phyloP scores from a whole-genome alignment of 2,113 vertebrate genomes.

The Danio rerio region GRCz12tu NC_133188.1:34796501-34797000 shows the following conservation, averaged over 20 bases:
- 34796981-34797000: background rate
- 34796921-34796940: constrained; percentile 50
- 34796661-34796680: background rate
- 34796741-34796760: constrained; percentile 38
- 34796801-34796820: constrained; percentile 9
- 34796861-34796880: background rate
- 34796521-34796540: too few species aligned
- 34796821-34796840: background rate
- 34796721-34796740: background rate
- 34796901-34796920: constrained; percentile 32
- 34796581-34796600: too few species aligned
- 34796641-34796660: background rate
- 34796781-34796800: constrained; percentile 47
- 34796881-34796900: background rate
- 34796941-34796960: background rate
- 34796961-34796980: background rate
- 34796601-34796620: too few species aligned
- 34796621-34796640: background rate
- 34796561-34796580: too few species aligned
- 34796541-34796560: too few species aligned
- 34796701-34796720: background rate
- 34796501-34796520: too few species aligned
- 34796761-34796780: background rate
- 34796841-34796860: constrained; percentile 9
- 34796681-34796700: background rate